phyloP scores from a whole-genome alignment of 2,113 vertebrate genomes.

The Eudyptes chrysolophus region DNA sequence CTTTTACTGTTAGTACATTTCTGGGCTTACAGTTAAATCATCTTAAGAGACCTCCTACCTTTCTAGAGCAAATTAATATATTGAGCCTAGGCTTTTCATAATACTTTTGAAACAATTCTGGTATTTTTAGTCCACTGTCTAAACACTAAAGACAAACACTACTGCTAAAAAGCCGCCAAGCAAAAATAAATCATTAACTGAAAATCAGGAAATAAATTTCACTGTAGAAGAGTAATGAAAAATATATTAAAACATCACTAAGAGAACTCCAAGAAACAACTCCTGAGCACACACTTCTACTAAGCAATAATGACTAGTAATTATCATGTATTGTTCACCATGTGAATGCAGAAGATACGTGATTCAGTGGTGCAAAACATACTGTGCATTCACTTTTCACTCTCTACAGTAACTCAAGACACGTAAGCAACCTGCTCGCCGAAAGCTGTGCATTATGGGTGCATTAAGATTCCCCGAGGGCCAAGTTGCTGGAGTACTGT shows the following conservation, averaged over 20 bases:
- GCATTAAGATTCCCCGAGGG: constrained; percentile 27
- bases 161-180: neutral
- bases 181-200: constrained; percentile 3
- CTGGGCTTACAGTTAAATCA: neutral
- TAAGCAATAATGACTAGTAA: neutral
- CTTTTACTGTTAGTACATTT: neutral
- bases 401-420: neutral
- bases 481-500: neutral
- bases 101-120: neutral
- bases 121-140: neutral
- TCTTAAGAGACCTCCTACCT: neutral
- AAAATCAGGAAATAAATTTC: neutral
- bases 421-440: neutral
- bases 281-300: neutral
- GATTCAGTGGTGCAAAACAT: neutral
- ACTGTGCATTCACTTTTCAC: neutral
- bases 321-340: neutral
- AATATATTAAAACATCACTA: neutral
- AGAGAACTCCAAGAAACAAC: neutral
- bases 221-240: neutral
- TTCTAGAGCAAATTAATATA: neutral
- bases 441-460: neutral
- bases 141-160: neutral
- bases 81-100: neutral
- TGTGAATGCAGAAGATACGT: neutral